Evolutionary conservation across 2,113 vertebrate species (phyloP).

Genomic region (Butorides virescens): DNA sequence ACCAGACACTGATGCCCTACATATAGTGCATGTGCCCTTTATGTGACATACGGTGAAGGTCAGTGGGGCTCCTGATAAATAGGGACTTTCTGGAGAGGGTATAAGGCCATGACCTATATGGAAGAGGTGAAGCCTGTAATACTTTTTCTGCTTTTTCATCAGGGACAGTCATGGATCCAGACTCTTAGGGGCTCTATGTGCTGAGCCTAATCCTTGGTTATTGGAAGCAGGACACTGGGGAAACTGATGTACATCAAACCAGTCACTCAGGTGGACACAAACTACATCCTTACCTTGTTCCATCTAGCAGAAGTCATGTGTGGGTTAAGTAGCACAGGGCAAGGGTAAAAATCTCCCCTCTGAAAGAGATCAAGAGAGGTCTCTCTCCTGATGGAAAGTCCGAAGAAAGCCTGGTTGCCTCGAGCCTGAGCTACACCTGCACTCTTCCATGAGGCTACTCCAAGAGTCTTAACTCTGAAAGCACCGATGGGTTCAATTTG

Average conservation of each 20-base stretch:
- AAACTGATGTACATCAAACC: background rate
- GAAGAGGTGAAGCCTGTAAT: background rate
- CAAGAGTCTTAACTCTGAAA: background rate
- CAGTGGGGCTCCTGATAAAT: background rate
- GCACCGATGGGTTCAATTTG: background rate
- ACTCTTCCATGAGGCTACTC: background rate
- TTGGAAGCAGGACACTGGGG: background rate
- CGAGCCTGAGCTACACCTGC: background rate
- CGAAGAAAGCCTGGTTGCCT: background rate
- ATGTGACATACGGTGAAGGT: background rate
- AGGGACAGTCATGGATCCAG: background rate
- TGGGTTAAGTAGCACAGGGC: background rate
- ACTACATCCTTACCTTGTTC: background rate
- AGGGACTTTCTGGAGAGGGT: background rate
- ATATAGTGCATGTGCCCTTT: background rate
- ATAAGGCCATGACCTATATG: background rate
- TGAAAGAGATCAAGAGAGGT: background rate
- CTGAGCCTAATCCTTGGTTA: background rate
- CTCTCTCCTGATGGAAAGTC: background rate
- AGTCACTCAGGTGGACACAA: background rate
- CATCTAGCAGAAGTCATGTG: background rate
- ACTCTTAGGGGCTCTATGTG: background rate
- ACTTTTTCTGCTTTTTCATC: background rate
- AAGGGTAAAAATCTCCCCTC: background rate
- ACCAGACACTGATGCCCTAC: background rate